Conservation (phyloP, 2,113 vertebrate species). For the Cygnus atratus region DNA sequence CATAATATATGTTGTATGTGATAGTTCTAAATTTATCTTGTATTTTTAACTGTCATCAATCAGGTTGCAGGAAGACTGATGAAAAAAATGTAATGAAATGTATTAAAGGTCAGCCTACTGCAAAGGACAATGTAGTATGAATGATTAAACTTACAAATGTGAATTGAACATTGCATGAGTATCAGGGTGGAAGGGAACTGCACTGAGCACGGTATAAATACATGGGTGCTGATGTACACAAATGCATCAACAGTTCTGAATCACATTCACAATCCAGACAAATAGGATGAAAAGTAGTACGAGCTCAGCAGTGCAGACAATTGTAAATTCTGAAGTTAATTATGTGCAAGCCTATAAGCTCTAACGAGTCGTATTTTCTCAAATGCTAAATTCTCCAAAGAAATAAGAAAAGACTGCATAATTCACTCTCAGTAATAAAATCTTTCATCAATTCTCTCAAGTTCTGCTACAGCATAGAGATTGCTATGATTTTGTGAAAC, state of each 20-base stretch:
- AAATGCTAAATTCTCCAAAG: neutral
- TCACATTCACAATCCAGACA: neutral
- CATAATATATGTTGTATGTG: neutral
- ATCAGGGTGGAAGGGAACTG: neutral
- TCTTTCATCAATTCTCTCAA: neutral
- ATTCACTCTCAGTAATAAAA: slow-evolving; percentile 28
- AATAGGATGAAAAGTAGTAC: neutral
- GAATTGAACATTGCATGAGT: neutral
- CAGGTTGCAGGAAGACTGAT: neutral
- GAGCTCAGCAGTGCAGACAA: neutral
- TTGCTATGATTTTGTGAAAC: neutral
- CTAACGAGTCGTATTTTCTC: slow-evolving; percentile 2
- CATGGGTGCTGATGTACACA: neutral
- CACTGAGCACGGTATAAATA: neutral
- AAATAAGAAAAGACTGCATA: neutral
- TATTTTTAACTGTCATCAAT: neutral
- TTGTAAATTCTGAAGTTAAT: neutral
- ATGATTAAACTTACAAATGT: neutral
- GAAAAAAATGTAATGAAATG: neutral
- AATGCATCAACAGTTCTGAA: neutral
- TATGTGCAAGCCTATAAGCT: neutral
- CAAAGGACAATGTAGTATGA: neutral
- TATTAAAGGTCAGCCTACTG: neutral
- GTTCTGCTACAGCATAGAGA: neutral
- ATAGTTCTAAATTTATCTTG: neutral